Base-by-base conservation (phyloP, 2,888 invertebrate species). In the Imbricaverruca yamaguchii region DNA sequence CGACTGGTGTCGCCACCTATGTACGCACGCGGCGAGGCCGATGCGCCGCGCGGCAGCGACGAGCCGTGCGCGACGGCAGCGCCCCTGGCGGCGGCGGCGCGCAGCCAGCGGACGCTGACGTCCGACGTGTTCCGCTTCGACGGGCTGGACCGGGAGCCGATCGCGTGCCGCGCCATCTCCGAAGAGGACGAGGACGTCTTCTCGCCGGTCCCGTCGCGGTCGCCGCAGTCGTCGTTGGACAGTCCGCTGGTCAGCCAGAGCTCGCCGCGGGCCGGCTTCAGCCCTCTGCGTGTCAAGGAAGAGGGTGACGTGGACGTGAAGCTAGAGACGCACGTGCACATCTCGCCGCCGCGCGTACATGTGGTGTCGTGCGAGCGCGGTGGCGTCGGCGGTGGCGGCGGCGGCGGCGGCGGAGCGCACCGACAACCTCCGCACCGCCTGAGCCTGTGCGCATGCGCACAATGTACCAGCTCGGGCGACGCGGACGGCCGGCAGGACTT, bases 101-200 rank as follows among this genome's bases (percentile, higher is more conserved):
- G 83, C 74, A 82, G 83, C n/a, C 82, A 83, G 18, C 81, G 82
- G 61, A 81, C 81, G 23, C 81, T 82, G 21, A 81, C 81, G 25
- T 86, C 87, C 23, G 89, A 90, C 83, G 89, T 90, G 80, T 89
- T 90, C 84, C 89, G 89, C 80, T 91, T 90, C 85, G 90, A 90
- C 84, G 87, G 87, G 39, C 85, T 85, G 25, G 87, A 87, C 83
- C 84, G 86, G 21, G 87, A 87, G 80, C 84, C 86, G n/a, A 86
- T 87, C 82, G 84, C 74, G 85, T 85, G 85, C 82, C 85, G 84
- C 85, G 85, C 86, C 81, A 86, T 86, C 80, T 85, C 87, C 57
- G 87, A 87, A 81, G 88, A 88, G 80, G 90, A 90, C 83, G 90
- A 90, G 84, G 90, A 90, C 83, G 90, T 90, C 21, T 90, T 90